A percentile compares a stretch with the other conserved stretches of the same genome.
Evolutionary conservation across 2,113 vertebrate genomes (phyloP).

Genomic region (Herpailurus yagouaroundi): DNA sequence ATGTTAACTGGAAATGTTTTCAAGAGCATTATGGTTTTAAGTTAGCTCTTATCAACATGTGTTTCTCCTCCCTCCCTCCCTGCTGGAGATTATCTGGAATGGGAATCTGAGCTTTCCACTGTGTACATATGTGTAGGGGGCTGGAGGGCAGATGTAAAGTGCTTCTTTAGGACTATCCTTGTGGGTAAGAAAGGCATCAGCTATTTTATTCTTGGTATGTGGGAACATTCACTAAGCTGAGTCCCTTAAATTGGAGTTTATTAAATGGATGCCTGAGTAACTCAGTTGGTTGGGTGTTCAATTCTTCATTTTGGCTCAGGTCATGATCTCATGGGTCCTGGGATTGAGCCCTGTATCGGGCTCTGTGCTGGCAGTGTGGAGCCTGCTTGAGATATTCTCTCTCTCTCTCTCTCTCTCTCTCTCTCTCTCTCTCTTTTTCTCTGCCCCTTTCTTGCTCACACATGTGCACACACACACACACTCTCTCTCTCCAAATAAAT

Average conservation of each 20-base stretch:
- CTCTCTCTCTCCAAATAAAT: no score
- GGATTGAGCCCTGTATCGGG: no score
- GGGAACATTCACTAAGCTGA: background rate
- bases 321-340: no score
- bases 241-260: background rate
- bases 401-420: no score
- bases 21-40: background rate
- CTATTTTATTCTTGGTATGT: background rate
- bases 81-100: background rate
- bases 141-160: background rate
- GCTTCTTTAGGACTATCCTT: background rate
- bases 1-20: conserved; percentile 26
- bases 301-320: no score
- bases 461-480: no score
- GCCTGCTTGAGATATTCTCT: no score
- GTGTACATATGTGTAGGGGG: background rate
- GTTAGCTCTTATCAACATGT: background rate
- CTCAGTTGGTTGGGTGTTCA: no score
- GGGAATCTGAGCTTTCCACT: background rate
- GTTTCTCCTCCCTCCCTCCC: background rate
- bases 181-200: background rate
- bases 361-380: no score
- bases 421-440: no score
- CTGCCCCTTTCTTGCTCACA: no score
- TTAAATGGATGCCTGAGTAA: background rate